A percentile compares a stretch with the other conserved stretches of the same genome.
phyloP scores from a whole-genome alignment of 92 coral and sea anemone species.

The Epizoanthus illoricatus region DNA sequence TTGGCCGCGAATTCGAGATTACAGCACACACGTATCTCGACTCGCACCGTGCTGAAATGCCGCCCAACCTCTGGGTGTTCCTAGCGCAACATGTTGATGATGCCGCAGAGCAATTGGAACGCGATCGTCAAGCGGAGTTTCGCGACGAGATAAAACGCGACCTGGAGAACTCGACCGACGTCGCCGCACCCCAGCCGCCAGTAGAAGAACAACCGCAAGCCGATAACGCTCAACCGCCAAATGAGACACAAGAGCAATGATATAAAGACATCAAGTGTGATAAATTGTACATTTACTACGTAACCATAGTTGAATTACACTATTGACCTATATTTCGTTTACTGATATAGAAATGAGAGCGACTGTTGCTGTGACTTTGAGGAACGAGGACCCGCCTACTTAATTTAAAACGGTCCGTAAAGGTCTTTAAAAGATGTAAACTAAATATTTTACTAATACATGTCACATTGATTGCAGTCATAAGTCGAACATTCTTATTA shows the following conservation, averaged over 20 bases:
- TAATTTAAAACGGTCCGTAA: too few species aligned
- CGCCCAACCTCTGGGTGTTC: constrained; percentile 94
- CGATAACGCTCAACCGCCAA: constrained; percentile 20
- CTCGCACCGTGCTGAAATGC: constrained; percentile 94
- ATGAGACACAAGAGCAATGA: constrained; percentile 22
- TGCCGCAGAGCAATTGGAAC: constrained; percentile 70
- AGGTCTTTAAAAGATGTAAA: too few species aligned
- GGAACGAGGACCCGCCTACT: too few species aligned
- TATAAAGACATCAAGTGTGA: neutral
- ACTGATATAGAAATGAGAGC: neutral
- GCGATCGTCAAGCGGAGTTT: constrained; percentile 67
- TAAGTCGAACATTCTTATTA: too few species aligned
- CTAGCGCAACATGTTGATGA: constrained; percentile 68
- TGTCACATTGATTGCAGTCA: too few species aligned
- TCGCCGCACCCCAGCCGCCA: constrained; percentile 5
- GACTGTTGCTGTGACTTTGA: too few species aligned
- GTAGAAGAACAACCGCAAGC: constrained; percentile 27
- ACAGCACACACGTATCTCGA: constrained; percentile 84
- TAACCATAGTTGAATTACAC: constrained; percentile 13
- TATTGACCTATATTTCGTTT: neutral
- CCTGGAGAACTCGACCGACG: neutral
- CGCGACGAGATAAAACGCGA: constrained; percentile 56
- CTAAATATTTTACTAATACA: too few species aligned
- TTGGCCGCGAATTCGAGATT: constrained; percentile 93
- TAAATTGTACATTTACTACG: constrained; percentile 7